Base-by-base conservation (phyloP, 2,113 vertebrate species). In the Telmatochromis sp. region DNA sequence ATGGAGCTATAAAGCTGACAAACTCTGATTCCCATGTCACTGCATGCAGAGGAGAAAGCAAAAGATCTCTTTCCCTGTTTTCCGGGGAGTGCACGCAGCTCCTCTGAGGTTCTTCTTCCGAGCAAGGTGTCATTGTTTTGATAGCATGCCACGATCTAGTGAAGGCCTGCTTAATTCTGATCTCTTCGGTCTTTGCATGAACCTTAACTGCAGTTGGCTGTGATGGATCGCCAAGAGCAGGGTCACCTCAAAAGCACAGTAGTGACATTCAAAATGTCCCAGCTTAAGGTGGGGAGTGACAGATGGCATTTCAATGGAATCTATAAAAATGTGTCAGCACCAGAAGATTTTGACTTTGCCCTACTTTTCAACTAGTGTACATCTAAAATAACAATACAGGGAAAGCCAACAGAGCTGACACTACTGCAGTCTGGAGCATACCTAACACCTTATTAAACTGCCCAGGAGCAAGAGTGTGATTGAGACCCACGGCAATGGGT, bases 261-360 rank as follows among this genome's bases (percentile, higher is more conserved):
- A 55, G 87, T 92, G 92, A 96, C 93, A 94, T 95, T 95, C 92
- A 94, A 68, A 91, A 83, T 14, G 58, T 87, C 55, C 33, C 84
- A 80, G 37, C 86, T 90, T 88, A 81, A 93, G 89, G 85, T 84
- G 58, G 26, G 78, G 73, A 86, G 89, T 94, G 94, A 95, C 92
- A 89, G 93, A 95, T 96, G 93, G 89, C 82, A 92, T 95, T 96
- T 95, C 85, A 91, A 40, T 84, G 17, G 86, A 94, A 95, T 93
- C 90, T 89, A 93, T 93, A 92, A 89, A 92, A 94, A 90, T 83
- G 51, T 92, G 94, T 93, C 90, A 93, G 42, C 17, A 35, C 53
- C 83, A 68, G 82, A 87, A 91, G 37, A 87, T 84, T 89, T 83
- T 90, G 80, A 90, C 84, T 89, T 89, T 93, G 89, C 21, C 84